These are phyloP conservation scores for Hecatera dysodea DNA, from an alignment of 2,888 invertebrate genomes.

Conservation along the genomic window DNA sequence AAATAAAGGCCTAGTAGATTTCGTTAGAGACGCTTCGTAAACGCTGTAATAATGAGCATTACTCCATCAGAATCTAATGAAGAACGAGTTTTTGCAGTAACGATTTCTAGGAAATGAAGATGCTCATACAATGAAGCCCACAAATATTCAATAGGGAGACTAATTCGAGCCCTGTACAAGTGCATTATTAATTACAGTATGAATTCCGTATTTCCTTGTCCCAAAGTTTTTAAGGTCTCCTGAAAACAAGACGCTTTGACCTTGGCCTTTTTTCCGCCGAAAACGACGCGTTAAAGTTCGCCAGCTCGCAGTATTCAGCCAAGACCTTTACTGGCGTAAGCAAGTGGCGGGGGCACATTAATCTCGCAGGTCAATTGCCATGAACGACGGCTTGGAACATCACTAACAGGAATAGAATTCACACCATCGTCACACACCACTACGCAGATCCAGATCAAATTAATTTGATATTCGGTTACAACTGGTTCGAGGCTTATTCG, in stretches of 20 bases:
- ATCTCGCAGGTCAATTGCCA: slow-evolving; percentile 58
- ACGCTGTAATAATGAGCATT: no score
- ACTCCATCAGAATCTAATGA: no score
- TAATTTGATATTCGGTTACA: slow-evolving; percentile 30
- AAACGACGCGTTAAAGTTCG: background rate
- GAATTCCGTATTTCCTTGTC: background rate
- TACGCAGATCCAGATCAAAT: slow-evolving; percentile 29
- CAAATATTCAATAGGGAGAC: no score
- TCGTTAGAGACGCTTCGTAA: no score
- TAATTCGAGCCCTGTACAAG: background rate
- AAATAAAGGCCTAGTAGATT: no score
- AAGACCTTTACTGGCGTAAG: slow-evolving; percentile 36
- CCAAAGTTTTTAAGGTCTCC: background rate
- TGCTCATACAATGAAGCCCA: no score
- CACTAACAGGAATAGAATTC: slow-evolving; percentile 59
- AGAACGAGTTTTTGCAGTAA: no score
- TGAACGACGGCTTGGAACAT: slow-evolving; percentile 44
- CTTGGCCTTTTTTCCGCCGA: background rate
- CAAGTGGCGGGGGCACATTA: slow-evolving; percentile 60
- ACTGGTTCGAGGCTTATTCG: slow-evolving; percentile 9
- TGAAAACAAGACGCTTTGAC: background rate
- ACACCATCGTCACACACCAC: slow-evolving; percentile 26
- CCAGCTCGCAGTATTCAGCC: slow-evolving; percentile 1
- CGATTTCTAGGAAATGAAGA: no score
- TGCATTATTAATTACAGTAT: background rate